Evolutionary conservation across 2,113 vertebrate genomes (phyloP).

Genomic region (Thalassarche chlororhynchos): DNA sequence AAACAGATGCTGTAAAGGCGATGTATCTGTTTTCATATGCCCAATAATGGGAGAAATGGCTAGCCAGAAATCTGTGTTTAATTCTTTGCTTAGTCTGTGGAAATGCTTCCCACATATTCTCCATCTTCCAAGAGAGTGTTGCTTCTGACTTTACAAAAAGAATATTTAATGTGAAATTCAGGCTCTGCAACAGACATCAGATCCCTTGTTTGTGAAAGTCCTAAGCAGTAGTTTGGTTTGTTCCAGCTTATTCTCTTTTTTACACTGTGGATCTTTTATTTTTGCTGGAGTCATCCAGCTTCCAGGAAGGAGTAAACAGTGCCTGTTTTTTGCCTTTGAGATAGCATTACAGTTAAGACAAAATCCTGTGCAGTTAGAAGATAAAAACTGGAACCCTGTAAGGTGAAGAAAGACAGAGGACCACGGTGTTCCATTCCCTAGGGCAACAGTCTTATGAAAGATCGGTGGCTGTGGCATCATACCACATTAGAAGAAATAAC

Average conservation of each 20-base stretch:
- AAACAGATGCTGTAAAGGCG: background rate
- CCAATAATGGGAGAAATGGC: background rate
- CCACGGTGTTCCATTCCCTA: background rate
- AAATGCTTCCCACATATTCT: background rate
- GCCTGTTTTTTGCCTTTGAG: background rate
- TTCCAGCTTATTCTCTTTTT: background rate
- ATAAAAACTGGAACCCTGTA: background rate
- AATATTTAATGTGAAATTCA: background rate
- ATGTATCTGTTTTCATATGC: background rate
- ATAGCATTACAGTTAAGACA: background rate
- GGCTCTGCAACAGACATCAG: background rate
- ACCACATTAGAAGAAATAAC: background rate
- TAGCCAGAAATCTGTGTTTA: background rate
- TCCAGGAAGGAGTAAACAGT: background rate
- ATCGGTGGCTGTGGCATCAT: background rate
- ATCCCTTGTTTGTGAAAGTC: background rate
- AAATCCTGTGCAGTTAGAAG: background rate
- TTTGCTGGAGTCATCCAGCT: background rate
- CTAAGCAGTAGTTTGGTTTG: background rate
- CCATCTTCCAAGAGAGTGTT: background rate
- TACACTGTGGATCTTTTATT: background rate
- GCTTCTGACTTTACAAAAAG: background rate
- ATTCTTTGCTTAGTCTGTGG: background rate
- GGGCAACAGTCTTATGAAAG: background rate
- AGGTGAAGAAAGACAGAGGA: background rate